These are phyloP conservation scores for Acarapis woodi DNA, from an alignment of 1,140 invertebrate species.

Conservation along the genomic window DNA sequence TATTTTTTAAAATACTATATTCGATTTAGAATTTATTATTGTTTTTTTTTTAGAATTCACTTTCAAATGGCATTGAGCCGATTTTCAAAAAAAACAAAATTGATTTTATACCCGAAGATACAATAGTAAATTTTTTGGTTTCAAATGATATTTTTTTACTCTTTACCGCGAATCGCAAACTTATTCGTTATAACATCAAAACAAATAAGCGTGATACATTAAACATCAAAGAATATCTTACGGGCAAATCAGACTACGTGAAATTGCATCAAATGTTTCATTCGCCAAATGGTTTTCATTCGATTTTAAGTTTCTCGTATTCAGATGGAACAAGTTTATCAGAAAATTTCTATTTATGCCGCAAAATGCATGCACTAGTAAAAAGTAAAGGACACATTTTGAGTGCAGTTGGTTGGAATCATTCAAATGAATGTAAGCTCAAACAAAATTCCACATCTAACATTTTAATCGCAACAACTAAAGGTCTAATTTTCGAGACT, in stretches of 20 bases:
- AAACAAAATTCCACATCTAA: conserved; percentile 39
- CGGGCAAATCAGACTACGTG: conserved; percentile 17
- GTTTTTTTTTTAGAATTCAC: too few species aligned
- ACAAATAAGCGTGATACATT: too few species aligned
- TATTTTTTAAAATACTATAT: too few species aligned
- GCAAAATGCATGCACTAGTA: conserved; percentile 26
- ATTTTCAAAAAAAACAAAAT: too few species aligned
- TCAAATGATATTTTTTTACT: too few species aligned
- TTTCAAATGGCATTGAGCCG: too few species aligned
- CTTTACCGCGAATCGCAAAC: too few species aligned
- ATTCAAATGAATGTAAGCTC: conserved; percentile 16
- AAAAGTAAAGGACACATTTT: conserved; percentile 39
- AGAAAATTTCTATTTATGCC: conserved; percentile 49
- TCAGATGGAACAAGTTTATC: conserved; percentile 15
- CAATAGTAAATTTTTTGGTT: too few species aligned
- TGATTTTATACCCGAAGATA: too few species aligned
- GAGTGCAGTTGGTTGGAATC: conserved; percentile 66
- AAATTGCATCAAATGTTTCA: conserved; percentile 42
- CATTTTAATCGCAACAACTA: conserved; percentile 60
- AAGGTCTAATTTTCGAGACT: conserved; percentile 67
- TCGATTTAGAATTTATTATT: too few species aligned
- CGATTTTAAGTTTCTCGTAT: conserved; percentile 40
- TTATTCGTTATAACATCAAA: too few species aligned
- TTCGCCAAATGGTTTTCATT: conserved; percentile 55
- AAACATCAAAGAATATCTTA: conserved; percentile 11